phyloP scores from a whole-genome alignment of 2,113 vertebrate species.

The Thomomys bottae region DNA sequence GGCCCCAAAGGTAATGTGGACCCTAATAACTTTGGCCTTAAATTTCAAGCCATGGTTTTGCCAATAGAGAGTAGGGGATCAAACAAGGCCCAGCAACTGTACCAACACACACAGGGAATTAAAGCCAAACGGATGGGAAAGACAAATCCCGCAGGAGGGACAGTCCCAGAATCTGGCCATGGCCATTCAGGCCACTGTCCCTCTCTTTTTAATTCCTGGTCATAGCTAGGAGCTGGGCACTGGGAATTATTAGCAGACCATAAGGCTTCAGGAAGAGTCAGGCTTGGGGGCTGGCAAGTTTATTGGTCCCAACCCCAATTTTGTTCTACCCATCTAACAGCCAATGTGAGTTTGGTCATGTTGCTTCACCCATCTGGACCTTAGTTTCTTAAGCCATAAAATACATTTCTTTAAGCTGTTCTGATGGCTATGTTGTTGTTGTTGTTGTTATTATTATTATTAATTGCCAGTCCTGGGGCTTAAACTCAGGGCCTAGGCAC shows the following conservation, averaged over 20 bases:
- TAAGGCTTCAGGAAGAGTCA: background rate
- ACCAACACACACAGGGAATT: background rate
- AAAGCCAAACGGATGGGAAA: background rate
- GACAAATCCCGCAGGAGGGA: too few species aligned
- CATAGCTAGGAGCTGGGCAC: background rate
- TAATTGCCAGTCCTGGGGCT: too few species aligned
- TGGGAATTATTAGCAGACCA: background rate
- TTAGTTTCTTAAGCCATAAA: background rate
- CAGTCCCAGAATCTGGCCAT: background rate
- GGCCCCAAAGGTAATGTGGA: slow-evolving; percentile 73
- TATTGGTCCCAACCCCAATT: background rate
- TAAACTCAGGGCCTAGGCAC: too few species aligned
- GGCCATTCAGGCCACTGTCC: background rate
- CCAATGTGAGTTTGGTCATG: background rate
- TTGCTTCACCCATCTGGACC: background rate
- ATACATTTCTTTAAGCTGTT: background rate
- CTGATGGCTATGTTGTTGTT: too few species aligned
- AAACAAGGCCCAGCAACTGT: background rate
- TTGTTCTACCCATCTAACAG: background rate
- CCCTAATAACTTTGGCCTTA: background rate
- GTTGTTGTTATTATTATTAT: too few species aligned
- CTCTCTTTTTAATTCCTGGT: background rate
- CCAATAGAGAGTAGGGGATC: background rate
- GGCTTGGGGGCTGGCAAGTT: background rate
- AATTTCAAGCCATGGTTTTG: background rate